Conservation (phyloP, 2,888 invertebrate species). For the Acleris emargana region DNA sequence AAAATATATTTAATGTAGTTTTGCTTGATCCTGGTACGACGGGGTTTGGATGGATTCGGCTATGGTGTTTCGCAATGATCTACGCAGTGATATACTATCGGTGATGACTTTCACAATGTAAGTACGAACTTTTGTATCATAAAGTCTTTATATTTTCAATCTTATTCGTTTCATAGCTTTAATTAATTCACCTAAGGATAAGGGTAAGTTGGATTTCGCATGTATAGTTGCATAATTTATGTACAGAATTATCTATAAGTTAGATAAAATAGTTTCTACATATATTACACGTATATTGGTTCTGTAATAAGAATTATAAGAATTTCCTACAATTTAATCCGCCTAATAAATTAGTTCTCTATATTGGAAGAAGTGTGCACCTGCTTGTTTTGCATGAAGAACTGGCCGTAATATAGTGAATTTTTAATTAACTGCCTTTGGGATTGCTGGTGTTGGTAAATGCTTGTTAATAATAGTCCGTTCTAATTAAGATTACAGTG, state of each 20-base stretch:
- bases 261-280: background rate
- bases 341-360: no score
- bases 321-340: no score
- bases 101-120: constrained; percentile 55
- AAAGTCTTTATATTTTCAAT: constrained; percentile 32
- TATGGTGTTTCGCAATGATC: constrained; percentile 50
- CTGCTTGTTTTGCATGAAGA: background rate
- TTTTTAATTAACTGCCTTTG: background rate
- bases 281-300: no score
- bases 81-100: constrained; percentile 54
- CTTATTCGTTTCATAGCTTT: constrained; percentile 10
- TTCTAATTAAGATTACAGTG: constrained; percentile 7
- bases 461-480: constrained; percentile 9
- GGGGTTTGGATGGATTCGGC: constrained; percentile 50
- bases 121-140: constrained; percentile 63
- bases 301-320: no score
- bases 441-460: background rate
- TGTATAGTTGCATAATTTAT: no score
- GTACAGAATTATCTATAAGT: no score
- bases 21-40: constrained; percentile 59
- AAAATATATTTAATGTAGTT: constrained; percentile 40
- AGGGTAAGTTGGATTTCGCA: background rate
- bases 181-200: background rate
- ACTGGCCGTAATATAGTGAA: background rate
- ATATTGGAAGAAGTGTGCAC: background rate